Evolutionary conservation across 2,888 invertebrate species (phyloP).

Genomic region (Noctua pronuba): DNA sequence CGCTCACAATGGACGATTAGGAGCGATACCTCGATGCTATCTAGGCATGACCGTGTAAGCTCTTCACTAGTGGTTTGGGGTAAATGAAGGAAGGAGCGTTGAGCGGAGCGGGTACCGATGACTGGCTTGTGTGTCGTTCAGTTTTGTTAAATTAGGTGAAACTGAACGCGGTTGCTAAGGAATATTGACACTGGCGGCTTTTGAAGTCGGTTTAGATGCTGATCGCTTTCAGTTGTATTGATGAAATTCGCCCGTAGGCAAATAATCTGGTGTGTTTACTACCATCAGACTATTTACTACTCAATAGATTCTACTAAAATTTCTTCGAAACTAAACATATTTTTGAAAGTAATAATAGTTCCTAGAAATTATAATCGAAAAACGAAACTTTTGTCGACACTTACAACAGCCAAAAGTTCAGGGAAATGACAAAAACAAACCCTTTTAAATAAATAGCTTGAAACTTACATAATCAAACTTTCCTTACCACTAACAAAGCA

Average conservation of each 20-base stretch:
- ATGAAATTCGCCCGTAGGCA: neutral
- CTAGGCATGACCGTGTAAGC: constrained; percentile 76
- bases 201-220: neutral
- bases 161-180: neutral
- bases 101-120: neutral
- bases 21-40: constrained; percentile 81
- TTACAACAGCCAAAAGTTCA: neutral
- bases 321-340: neutral
- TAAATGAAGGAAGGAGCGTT: constrained; percentile 35
- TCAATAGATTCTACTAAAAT: neutral
- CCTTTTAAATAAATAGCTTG: neutral
- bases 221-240: neutral
- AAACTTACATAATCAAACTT: neutral
- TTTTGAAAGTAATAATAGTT: neutral
- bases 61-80: constrained; percentile 67
- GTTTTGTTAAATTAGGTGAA: neutral
- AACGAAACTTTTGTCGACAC: neutral
- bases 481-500: neutral
- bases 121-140: neutral
- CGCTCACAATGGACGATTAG: constrained; percentile 84
- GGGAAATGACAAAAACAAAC: neutral
- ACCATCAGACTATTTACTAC: neutral
- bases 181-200: neutral
- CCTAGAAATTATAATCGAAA: neutral
- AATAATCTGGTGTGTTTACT: neutral